These are phyloP conservation scores for Meliscaeva auricollis DNA, from an alignment of 2,888 invertebrate genomes.

Conservation along the genomic window DNA sequence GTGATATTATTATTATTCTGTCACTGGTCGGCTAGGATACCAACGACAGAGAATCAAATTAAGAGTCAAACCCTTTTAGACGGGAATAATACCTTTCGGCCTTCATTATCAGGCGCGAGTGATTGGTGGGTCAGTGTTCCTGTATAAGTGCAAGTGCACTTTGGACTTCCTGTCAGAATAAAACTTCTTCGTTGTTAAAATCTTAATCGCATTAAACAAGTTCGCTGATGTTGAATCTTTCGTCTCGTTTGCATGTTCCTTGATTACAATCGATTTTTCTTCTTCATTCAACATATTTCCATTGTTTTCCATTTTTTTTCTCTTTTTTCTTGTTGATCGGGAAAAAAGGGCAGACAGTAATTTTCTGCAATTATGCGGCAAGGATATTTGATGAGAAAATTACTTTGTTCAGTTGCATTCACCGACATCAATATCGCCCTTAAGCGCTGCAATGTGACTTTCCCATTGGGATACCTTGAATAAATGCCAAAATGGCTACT, in stretches of 20 bases:
- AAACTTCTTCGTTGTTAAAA: constrained; percentile 45
- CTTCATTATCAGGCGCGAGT: background rate
- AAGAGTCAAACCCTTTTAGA: constrained; percentile 18
- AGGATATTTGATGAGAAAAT: constrained; percentile 49
- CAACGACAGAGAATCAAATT: background rate
- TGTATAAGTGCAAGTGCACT: constrained; percentile 32
- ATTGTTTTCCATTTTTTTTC: background rate
- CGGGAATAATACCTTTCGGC: constrained; percentile 8
- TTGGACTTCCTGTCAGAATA: constrained; percentile 10
- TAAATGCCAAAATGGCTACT: background rate
- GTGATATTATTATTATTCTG: constrained; percentile 9
- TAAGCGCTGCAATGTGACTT: background rate
- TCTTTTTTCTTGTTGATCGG: background rate
- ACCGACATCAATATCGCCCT: constrained; percentile 10
- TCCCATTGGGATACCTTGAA: background rate
- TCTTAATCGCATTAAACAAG: constrained; percentile 54
- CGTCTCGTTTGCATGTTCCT: background rate
- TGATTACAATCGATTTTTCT: constrained; percentile 7
- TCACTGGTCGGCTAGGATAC: background rate
- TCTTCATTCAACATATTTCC: background rate
- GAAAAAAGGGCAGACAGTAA: constrained; percentile 29
- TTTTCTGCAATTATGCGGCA: constrained; percentile 32
- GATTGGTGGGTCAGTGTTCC: background rate
- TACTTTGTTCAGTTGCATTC: constrained; percentile 52
- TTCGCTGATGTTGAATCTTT: constrained; percentile 40